Base-by-base conservation (phyloP, 30 jellyfish, hydroid and myxozoan genomes). In the Rhopilema esculentum region DNA sequence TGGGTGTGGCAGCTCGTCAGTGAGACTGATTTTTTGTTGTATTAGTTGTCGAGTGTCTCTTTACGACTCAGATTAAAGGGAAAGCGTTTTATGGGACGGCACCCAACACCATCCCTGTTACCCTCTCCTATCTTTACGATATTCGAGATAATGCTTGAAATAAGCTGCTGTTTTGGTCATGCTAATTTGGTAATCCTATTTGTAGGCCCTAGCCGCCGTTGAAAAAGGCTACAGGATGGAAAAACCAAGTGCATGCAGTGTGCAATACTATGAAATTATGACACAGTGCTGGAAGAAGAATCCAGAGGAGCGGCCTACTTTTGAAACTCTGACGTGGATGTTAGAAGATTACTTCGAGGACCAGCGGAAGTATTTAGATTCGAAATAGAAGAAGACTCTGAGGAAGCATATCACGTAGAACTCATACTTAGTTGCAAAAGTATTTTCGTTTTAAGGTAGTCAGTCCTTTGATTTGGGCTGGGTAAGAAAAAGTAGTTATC, bases 291-390 rank as follows among this genome's bases (percentile, higher is more conserved):
- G 98, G 98, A 92, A 89, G 76, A 65, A 66, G 77, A 72, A 66
- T 49, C 98, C 99, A 16, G 98, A 97, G 0, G 98, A 97, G 27
- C 88, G 99, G 48, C 99, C 99, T 26, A 88, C 99, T 9, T 97
- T 97, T 66, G 98, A 97, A 65, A 92, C 97, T 22, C 80, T 96
- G 65, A 97, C 93, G 20, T 96, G 99, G 99, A 96, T 88, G 92
- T 77, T 96, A 26, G 99, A 96, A 84, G 98, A 96, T 27, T 91
- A 62, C 95, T 96, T 96, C 63, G 97, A 96, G 66, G 99, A 96
- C 68, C 93, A 86, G 27, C 69, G 79, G 28, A 91, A 85, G 62
- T 88, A 94, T 77, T 0, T 65, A 73, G 97, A 89, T 17, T 32
- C 69, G 19, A 73, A 73, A 24, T 40, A 40, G 57, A n/a, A n/a